Conservation (phyloP, 2,113 vertebrate species). For the Seriola aureovittata region DNA sequence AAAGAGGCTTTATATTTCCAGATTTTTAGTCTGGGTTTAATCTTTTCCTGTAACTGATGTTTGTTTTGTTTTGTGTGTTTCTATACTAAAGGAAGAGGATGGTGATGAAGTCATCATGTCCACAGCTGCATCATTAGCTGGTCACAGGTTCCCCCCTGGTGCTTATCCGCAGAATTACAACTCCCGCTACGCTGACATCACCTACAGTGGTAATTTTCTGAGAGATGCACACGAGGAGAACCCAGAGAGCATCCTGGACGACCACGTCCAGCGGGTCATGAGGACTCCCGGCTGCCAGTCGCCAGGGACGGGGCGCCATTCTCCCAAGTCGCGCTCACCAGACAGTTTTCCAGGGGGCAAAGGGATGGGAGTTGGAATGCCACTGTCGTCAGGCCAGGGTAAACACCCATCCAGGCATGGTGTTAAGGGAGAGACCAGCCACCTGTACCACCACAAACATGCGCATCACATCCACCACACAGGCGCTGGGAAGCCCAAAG, state of each 20-base stretch:
- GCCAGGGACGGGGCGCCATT: slow-evolving; percentile 90
- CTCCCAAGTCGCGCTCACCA: slow-evolving; percentile 91
- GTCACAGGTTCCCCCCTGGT: slow-evolving; percentile 88
- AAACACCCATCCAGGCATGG: slow-evolving; percentile 87
- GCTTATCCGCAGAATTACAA: slow-evolving; percentile 88
- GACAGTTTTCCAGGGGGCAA: slow-evolving; percentile 84
- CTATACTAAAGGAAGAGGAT: slow-evolving; percentile 90
- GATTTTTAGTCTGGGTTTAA: neutral
- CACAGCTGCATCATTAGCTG: slow-evolving; percentile 78
- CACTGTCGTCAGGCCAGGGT: slow-evolving; percentile 79
- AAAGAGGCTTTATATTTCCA: neutral
- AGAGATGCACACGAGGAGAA: slow-evolving; percentile 95
- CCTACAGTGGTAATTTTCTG: slow-evolving; percentile 82
- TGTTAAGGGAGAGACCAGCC: slow-evolving; percentile 85
- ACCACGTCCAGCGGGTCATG: slow-evolving; percentile 97
- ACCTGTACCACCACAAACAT: slow-evolving; percentile 91
- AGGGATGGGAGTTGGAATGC: slow-evolving; percentile 75
- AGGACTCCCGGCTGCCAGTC: slow-evolving; percentile 96
- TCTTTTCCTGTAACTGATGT: neutral
- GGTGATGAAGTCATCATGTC: slow-evolving; percentile 89
- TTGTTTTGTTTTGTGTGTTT: neutral
- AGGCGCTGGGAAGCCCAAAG: slow-evolving; percentile 84
- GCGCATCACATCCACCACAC: slow-evolving; percentile 89
- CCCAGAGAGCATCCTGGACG: slow-evolving; percentile 96
- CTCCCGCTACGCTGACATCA: slow-evolving; percentile 88